Evolutionary conservation across 1,140 invertebrate genomes (phyloP).

Genomic region (Scaptomyza hsui): DNA sequence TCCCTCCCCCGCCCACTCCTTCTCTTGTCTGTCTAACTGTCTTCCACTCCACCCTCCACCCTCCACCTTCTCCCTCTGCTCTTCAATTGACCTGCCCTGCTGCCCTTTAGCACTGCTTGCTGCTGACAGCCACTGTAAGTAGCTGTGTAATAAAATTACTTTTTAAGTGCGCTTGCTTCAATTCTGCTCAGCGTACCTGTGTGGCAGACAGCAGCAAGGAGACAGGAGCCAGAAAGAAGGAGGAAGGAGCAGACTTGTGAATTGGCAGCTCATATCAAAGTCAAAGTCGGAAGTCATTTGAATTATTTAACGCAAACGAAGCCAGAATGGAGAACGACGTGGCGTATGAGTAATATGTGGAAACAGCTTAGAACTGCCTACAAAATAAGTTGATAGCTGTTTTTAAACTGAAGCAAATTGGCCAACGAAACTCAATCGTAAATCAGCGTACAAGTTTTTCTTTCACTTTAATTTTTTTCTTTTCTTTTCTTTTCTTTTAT

Average conservation of each 20-base stretch:
- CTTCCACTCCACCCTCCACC: neutral
- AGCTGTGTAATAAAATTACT: constrained; percentile 81
- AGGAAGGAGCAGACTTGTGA: constrained; percentile 1
- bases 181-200: constrained; percentile 40
- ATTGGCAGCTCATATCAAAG: constrained; percentile 52
- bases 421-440: constrained; percentile 34
- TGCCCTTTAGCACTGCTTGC: constrained; percentile 7
- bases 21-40: neutral
- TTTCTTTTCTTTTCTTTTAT: constrained; percentile 4
- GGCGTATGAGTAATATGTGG: constrained; percentile 43
- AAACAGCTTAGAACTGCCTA: neutral
- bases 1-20: neutral
- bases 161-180: constrained; percentile 62
- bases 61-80: no score
- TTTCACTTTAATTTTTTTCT: neutral
- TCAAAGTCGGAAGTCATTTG: constrained; percentile 75
- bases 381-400: neutral
- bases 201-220: neutral
- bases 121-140: constrained; percentile 65
- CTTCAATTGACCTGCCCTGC: constrained; percentile 7
- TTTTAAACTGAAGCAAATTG: constrained; percentile 5
- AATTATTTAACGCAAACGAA: constrained; percentile 63
- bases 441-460: constrained; percentile 45
- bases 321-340: neutral
- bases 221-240: no score